Percentiles rank a stretch among this genome's conserved stretches.
phyloP scores from a whole-genome alignment of 2,888 invertebrate genomes.

The Diploptera punctata region DNA sequence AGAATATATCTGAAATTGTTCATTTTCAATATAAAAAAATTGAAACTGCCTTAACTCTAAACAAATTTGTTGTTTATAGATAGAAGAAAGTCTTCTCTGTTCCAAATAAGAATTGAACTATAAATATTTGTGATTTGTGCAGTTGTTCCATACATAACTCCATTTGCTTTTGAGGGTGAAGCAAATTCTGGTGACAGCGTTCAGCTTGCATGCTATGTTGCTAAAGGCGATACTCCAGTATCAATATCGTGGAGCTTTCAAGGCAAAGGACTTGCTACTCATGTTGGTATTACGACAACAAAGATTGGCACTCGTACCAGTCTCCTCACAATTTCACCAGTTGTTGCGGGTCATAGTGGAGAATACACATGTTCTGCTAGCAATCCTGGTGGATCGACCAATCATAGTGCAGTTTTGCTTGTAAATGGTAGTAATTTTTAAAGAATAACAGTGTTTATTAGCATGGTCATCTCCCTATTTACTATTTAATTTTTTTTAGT shows the following conservation, averaged over 20 bases:
- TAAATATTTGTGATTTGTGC: too few species aligned
- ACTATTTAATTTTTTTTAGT: too few species aligned
- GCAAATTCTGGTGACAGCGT: constrained; percentile 74
- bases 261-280: constrained; percentile 56
- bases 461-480: too few species aligned
- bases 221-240: constrained; percentile 73
- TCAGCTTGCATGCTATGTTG: constrained; percentile 70
- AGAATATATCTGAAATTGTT: too few species aligned
- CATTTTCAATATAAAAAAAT: too few species aligned
- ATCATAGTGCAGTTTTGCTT: constrained; percentile 71
- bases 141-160: constrained; percentile 62
- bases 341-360: constrained; percentile 61
- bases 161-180: constrained; percentile 61
- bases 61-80: too few species aligned
- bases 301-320: constrained; percentile 56
- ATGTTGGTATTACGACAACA: constrained; percentile 50
- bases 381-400: constrained; percentile 74
- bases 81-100: too few species aligned
- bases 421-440: constrained; percentile 79
- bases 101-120: too few species aligned
- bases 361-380: constrained; percentile 67
- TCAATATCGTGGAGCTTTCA: constrained; percentile 69
- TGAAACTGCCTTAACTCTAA: too few species aligned
- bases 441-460: too few species aligned
- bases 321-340: constrained; percentile 61